Base-by-base conservation (phyloP, 2,888 invertebrate species). In the Lasius platythorax region DNA sequence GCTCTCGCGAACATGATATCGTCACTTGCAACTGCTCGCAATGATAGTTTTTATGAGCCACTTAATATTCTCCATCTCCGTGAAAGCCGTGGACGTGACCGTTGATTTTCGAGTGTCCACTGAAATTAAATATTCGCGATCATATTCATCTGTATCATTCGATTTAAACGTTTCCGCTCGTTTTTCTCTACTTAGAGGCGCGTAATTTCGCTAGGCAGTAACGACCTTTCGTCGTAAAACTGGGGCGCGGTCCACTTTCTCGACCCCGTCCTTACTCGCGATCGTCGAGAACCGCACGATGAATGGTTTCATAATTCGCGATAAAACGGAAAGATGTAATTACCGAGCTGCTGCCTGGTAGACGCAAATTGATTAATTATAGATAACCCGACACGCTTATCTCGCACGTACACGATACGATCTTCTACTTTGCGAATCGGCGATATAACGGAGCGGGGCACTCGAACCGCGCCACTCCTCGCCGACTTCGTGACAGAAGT, bases 311-410 rank as follows among this genome's bases (percentile, higher is more conserved):
- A 83, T 88, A 88, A 88, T 88, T 86, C 53, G 83, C 75, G 68
- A 75, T 78, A 83, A 82, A 88, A 78, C 64, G 79, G 43, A 56
- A 72, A 72, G 70, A 53, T 64, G 40, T 88, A 88, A 88, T 88
- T 88, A 88, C 12, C 79, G 67, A 74, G 53, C 83, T 73, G 74
- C 83, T 72, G 82, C 33, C 37, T 70, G 76, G 76, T 74, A 75
- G 72, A 40, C 33, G 88, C 72, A 83, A 86, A 88, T 88, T 88
- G 85, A 88, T 88, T 88, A 88, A 88, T 88, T 82, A 75, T 74
- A 70, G 76, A 67, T 79, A 84, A 88, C 87, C 82, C 82, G 84
- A 66, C 81, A 83, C 75, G 85, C 81, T 83, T 78, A 72, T 67
- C 81, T 84, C 68, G 75, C 67, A 68, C 75, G 66, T 75, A 66